Conservation (phyloP, 2,113 vertebrate genomes). For the Stegostoma tigrinum region DNA sequence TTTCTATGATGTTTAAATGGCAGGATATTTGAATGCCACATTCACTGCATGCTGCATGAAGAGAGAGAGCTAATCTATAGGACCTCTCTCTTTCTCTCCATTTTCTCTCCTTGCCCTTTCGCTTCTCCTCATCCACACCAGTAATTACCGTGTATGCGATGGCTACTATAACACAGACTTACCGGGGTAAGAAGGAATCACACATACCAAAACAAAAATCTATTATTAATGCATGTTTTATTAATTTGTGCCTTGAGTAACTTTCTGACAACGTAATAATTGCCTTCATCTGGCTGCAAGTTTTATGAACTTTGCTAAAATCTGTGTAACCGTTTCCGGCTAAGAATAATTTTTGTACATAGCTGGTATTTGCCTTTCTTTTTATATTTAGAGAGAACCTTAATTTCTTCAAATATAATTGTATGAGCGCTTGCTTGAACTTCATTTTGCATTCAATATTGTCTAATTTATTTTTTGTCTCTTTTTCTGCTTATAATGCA, state of each 20-base stretch:
- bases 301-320: background rate
- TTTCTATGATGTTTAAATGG: slow-evolving; percentile 43
- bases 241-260: slow-evolving; percentile 33
- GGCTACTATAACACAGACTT: slow-evolving; percentile 99
- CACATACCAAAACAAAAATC: slow-evolving; percentile 61
- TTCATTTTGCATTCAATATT: slow-evolving; percentile 70
- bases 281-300: slow-evolving; percentile 40
- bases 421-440: slow-evolving; percentile 59
- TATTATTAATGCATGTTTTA: slow-evolving; percentile 61
- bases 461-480: slow-evolving; percentile 85
- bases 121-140: slow-evolving; percentile 82
- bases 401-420: slow-evolving; percentile 63
- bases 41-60: slow-evolving; percentile 87
- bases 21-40: slow-evolving; percentile 51
- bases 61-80: slow-evolving; percentile 82
- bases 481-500: slow-evolving; percentile 98
- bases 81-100: slow-evolving; percentile 62
- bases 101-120: slow-evolving; percentile 60
- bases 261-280: slow-evolving; percentile 37
- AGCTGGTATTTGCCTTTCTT: slow-evolving; percentile 67
- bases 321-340: slow-evolving; percentile 32
- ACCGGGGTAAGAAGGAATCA: slow-evolving; percentile 94
- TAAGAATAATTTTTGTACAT: slow-evolving; percentile 55
- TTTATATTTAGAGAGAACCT: slow-evolving; percentile 64
- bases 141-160: slow-evolving; percentile 99